These are phyloP conservation scores for Temnothorax longispinosus DNA, from an alignment of 1,140 invertebrate genomes.

Conservation along the genomic window DNA sequence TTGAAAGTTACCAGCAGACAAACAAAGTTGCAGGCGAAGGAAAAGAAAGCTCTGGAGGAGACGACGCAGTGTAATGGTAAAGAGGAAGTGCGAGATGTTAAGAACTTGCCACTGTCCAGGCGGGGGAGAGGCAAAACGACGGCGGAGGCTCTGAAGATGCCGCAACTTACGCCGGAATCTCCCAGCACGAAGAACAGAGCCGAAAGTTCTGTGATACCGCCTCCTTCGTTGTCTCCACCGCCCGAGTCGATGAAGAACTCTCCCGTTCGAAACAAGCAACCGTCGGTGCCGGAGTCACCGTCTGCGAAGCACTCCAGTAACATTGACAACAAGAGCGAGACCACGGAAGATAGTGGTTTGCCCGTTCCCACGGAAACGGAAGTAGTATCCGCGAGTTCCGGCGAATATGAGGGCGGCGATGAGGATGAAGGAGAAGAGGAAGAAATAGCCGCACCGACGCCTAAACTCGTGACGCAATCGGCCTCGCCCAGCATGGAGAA, in stretches of 20 bases:
- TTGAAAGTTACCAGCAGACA: conserved; percentile 82
- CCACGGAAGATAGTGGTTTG: conserved; percentile 21
- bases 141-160: conserved; percentile 71
- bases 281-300: conserved; percentile 75
- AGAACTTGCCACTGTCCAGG: conserved; percentile 73
- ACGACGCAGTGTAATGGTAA: conserved; percentile 77
- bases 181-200: conserved; percentile 57
- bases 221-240: conserved; percentile 66
- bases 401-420: conserved; percentile 87
- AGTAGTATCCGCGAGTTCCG: conserved; percentile 80
- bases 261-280: conserved; percentile 66
- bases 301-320: conserved; percentile 15
- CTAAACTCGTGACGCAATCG: conserved; percentile 64
- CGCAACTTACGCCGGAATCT: conserved; percentile 71
- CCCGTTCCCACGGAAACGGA: conserved; percentile 72
- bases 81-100: conserved; percentile 68
- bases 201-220: conserved; percentile 66
- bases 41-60: conserved; percentile 73
- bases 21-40: conserved; percentile 80
- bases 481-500: conserved; percentile 31
- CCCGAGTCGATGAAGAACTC: conserved; percentile 50
- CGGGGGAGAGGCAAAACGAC: conserved; percentile 76
- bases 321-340: conserved; percentile 35
- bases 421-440: conserved; percentile 82
- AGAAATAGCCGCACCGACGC: conserved; percentile 76